These are phyloP conservation scores for Rutilus rutilus DNA, from an alignment of 2,113 vertebrate species.

Conservation along the genomic window DNA sequence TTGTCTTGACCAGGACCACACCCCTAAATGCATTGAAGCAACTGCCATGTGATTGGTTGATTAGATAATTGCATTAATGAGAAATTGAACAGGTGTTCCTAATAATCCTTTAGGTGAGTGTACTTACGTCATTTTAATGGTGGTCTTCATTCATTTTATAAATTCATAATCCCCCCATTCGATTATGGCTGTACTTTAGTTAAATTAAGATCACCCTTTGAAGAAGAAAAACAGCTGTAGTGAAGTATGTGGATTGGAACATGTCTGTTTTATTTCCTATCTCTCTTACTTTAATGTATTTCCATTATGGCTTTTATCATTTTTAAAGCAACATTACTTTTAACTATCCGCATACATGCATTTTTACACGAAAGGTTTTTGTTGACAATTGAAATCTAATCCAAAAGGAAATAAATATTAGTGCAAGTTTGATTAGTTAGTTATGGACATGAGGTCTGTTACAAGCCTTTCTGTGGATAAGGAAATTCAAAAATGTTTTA, in stretches of 20 bases:
- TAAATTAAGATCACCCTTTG: background rate
- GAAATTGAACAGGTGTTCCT: too few relatives aligned
- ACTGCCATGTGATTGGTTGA: too few relatives aligned
- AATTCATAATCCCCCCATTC: background rate
- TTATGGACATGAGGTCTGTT: constrained; percentile 32
- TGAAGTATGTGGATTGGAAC: background rate
- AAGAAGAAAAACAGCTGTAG: constrained; percentile 7
- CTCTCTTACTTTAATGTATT: background rate
- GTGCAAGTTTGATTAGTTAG: constrained; percentile 32
- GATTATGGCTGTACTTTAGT: background rate
- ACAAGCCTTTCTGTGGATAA: background rate
- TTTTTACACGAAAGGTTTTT: background rate
- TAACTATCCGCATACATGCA: background rate
- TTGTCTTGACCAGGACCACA: too few relatives aligned
- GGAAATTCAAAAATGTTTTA: background rate
- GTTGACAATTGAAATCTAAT: constrained; percentile 16
- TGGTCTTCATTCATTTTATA: background rate
- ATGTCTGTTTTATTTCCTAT: background rate
- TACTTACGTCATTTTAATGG: background rate
- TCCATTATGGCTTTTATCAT: background rate
- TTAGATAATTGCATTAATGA: too few relatives aligned
- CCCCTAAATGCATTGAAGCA: too few relatives aligned
- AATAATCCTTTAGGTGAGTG: too few relatives aligned
- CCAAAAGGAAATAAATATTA: constrained; percentile 28
- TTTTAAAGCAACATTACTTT: constrained; percentile 14